Percentiles rank a stretch among this genome's conserved stretches.
These are phyloP conservation scores for Peribatodes rhomboidaria DNA, from an alignment of 2,888 invertebrate genomes.

Conservation along the genomic window DNA sequence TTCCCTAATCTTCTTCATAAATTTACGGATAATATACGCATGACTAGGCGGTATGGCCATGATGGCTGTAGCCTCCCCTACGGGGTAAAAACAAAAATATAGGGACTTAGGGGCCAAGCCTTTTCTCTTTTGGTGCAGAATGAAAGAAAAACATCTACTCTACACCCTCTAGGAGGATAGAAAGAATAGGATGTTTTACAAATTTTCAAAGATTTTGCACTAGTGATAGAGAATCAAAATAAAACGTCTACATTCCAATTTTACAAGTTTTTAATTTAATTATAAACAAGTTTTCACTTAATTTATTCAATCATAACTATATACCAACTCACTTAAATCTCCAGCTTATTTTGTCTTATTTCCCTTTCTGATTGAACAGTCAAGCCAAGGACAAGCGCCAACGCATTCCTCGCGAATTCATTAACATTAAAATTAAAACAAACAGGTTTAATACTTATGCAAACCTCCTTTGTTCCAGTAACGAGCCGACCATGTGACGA, in stretches of 20 bases:
- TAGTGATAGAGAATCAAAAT: not conserved
- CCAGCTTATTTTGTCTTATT: not conserved
- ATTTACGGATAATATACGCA: no score
- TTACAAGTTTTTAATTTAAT: not conserved
- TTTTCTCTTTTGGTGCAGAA: no score
- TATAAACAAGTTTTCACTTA: slow-evolving; percentile 5
- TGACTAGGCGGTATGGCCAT: no score
- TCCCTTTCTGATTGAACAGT: slow-evolving; percentile 23
- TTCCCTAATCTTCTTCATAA: no score
- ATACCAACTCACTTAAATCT: not conserved
- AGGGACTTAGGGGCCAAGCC: no score
- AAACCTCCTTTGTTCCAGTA: slow-evolving; percentile 69
- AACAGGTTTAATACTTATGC: slow-evolving; percentile 19
- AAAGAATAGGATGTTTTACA: no score
- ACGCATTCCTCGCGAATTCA: slow-evolving; percentile 28
- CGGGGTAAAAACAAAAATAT: no score
- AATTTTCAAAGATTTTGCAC: not conserved
- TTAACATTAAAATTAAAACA: slow-evolving; percentile 37
- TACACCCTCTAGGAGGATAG: no score
- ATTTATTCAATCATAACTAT: slow-evolving; percentile 1
- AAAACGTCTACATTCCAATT: not conserved
- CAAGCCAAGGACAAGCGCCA: slow-evolving; percentile 26
- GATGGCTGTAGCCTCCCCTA: no score
- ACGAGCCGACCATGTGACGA: slow-evolving; percentile 78
- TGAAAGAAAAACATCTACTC: no score